phyloP scores from a whole-genome alignment of 2,888 invertebrate species.

The Fragum sueziense region DNA sequence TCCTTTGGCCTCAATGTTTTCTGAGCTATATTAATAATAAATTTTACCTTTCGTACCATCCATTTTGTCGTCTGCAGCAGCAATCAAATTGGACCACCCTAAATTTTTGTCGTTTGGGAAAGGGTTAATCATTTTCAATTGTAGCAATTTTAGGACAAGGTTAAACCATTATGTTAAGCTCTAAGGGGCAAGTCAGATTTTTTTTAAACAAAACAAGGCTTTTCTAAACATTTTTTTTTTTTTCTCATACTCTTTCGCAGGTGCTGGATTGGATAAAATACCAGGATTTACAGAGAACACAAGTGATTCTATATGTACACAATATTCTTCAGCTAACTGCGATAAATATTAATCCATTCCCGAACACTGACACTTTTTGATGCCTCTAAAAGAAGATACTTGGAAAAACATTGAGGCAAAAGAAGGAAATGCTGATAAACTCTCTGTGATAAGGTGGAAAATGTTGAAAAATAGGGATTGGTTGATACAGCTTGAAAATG shows the following conservation, averaged over 20 bases:
- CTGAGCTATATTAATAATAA: too few species aligned
- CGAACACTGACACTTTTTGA: too few species aligned
- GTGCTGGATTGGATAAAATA: conserved; percentile 69
- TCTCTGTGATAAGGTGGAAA: too few species aligned
- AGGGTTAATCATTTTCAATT: background rate
- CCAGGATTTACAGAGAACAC: conserved; percentile 73
- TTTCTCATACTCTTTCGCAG: conserved; percentile 59
- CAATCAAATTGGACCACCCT: too few species aligned
- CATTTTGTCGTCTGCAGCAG: background rate
- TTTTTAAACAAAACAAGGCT: background rate
- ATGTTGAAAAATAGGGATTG: too few species aligned
- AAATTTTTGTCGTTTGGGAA: background rate
- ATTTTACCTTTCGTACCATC: too few species aligned
- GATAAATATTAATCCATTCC: conserved; percentile 75
- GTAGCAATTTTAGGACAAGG: background rate
- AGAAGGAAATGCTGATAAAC: too few species aligned
- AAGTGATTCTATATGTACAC: conserved; percentile 73
- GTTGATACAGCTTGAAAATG: too few species aligned
- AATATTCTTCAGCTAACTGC: conserved; percentile 74
- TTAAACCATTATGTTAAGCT: background rate
- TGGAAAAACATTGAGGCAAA: too few species aligned
- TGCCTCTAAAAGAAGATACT: too few species aligned
- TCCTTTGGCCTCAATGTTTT: too few species aligned
- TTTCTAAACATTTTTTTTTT: background rate
- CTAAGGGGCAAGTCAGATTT: background rate